Evolutionary conservation across 2,888 invertebrate genomes (phyloP).

Genomic region (Mesopsocus fuscifrons): DNA sequence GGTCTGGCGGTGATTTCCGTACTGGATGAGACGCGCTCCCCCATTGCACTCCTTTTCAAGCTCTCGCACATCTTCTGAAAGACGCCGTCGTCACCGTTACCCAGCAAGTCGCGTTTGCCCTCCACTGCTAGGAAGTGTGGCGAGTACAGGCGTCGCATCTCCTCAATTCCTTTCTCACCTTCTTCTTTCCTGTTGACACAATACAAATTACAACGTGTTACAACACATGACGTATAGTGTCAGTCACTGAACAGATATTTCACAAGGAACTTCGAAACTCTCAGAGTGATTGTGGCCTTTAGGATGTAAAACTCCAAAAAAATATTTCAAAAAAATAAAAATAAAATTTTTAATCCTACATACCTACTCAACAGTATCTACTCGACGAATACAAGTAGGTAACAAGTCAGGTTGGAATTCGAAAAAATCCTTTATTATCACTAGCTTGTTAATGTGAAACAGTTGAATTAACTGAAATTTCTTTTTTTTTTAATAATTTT

Average conservation of each 20-base stretch:
- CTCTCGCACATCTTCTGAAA: conserved; percentile 1
- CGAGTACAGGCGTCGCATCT: conserved; percentile 65
- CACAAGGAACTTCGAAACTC: too few species aligned
- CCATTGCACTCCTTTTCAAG: not conserved
- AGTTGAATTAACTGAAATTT: too few species aligned
- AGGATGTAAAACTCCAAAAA: conserved; percentile 7
- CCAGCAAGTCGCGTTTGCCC: not conserved
- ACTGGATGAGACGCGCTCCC: not conserved
- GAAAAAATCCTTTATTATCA: too few species aligned
- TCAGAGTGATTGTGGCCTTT: too few species aligned
- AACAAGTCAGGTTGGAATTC: too few species aligned
- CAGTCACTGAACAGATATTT: not conserved
- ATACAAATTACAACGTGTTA: conserved; percentile 4
- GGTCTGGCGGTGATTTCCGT: conserved; percentile 3
- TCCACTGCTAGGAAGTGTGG: conserved; percentile 15
- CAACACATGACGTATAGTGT: conserved; percentile 3
- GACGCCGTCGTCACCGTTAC: not conserved
- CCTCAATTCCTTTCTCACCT: conserved; percentile 47
- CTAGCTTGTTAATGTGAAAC: too few species aligned
- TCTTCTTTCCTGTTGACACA: conserved; percentile 40
- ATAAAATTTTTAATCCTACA: not conserved
- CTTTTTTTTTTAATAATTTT: too few species aligned
- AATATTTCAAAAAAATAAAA: not conserved
- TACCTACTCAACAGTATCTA: too few species aligned
- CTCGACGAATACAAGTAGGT: too few species aligned